Evolutionary conservation across 2,113 vertebrate genomes (phyloP), one percentile per base, ranked within the genome.

Genomic region (Sinocyclocheilus maitianheensis): DNA sequence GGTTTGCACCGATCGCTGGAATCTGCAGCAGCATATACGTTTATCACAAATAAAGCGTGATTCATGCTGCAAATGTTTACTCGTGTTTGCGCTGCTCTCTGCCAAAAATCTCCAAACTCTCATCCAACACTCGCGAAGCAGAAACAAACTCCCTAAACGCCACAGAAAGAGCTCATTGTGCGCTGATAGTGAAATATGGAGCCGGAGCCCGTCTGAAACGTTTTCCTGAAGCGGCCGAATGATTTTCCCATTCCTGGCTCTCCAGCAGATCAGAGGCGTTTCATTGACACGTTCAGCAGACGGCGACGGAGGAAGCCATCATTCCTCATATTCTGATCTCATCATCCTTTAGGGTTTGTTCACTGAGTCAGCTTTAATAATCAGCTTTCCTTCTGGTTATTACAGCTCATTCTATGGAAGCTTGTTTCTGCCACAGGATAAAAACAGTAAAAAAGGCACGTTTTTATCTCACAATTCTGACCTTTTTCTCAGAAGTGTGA

Each of bases 41-140:
- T 88, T 75, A 79, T 80, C 62, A 69, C 55, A 65, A 81, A 78
- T 72, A 78, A 79, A 75, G 9, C 11, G 51, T 84, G 80, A 67
- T 51, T 75, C 72, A 84, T 69, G 65, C 79, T 65, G 53, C 76
- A 40, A 34, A 76, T n/a, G 53, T 84, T 84, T 79, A 65, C 55
- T 24, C 26, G 63, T 53, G 37, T 86, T 60, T 78, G 77, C 11
- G 10, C 20, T 40, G 53, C 26, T n/a, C 30, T 79, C 51, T 37
- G 24, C 75, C 48, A 55, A 30, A 30, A 76, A 75, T 0, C n/a
- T 53, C 13, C 11, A 2, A 10, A 77, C 14, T 16, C 18, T 78
- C 67, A 30, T 78, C 53, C 77, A 60, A 1, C 30, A 6, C 76
- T 58, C 26, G 34, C 6, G 16, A 62, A 30, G 65, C 65, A 69